Percentiles rank a stretch among this genome's conserved stretches.
phyloP scores from a whole-genome alignment of 1,140 invertebrate species.

The Cyclargus thomasi region DNA sequence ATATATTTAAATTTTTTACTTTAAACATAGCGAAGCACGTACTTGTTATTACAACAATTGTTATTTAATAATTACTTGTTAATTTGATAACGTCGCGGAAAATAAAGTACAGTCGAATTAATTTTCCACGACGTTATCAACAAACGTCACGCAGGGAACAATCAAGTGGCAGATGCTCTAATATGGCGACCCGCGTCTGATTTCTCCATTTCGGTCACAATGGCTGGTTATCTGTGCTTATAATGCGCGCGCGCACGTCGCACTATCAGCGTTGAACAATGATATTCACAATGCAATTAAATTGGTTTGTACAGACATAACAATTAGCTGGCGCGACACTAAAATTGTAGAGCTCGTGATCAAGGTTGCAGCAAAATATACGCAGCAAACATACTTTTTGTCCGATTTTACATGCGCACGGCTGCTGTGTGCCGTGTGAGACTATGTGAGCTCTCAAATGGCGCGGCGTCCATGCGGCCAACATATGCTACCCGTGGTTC shows the following conservation, averaged over 20 bases:
- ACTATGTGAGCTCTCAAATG: too few species aligned
- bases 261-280: slow-evolving; percentile 7
- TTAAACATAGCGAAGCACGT: too few species aligned
- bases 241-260: background rate
- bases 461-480: too few species aligned
- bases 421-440: too few species aligned
- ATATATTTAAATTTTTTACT: too few species aligned
- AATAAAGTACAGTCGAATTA: too few species aligned
- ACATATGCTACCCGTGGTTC: too few species aligned
- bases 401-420: too few species aligned
- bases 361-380: background rate
- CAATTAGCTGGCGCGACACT: background rate
- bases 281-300: background rate
- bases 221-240: background rate
- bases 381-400: too few species aligned
- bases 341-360: background rate
- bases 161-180: background rate
- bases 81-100: too few species aligned
- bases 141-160: background rate
- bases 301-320: slow-evolving; percentile 1
- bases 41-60: too few species aligned
- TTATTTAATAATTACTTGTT: too few species aligned
- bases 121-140: background rate
- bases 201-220: slow-evolving; percentile 5
- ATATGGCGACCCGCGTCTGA: background rate